Percentiles rank a stretch among this genome's conserved stretches.
Evolutionary conservation across 1,140 invertebrate species (phyloP).

Genomic region (Diabrotica undecimpunctata): DNA sequence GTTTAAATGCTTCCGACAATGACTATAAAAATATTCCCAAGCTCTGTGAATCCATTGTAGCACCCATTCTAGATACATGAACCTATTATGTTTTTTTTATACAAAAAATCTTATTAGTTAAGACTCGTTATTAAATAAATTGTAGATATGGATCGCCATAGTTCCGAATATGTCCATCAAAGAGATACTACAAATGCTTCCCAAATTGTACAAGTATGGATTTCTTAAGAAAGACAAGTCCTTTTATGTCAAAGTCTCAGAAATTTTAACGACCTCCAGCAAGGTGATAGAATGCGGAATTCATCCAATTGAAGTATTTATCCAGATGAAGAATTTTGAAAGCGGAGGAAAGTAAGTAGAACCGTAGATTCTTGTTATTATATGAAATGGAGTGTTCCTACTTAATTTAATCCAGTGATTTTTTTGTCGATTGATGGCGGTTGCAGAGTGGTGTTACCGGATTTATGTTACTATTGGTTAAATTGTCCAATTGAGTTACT

Average conservation of each 20-base stretch:
- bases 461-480: too few species aligned
- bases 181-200: constrained; percentile 34
- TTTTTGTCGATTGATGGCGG: constrained; percentile 1
- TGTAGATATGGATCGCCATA: constrained; percentile 39
- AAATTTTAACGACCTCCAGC: constrained; percentile 48
- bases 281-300: constrained; percentile 51
- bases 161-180: constrained; percentile 36
- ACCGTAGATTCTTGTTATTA: too few species aligned
- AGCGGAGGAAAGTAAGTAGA: constrained; percentile 51
- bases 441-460: too few species aligned
- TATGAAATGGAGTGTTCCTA: too few species aligned
- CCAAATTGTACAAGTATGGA: constrained; percentile 38
- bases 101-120: too few species aligned
- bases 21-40: too few species aligned
- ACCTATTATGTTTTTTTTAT: too few species aligned
- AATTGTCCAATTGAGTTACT: too few species aligned
- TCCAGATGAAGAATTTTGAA: constrained; percentile 56
- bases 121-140: background rate
- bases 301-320: constrained; percentile 58
- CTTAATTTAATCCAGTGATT: background rate
- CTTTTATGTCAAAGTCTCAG: constrained; percentile 46
- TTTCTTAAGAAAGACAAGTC: constrained; percentile 34
- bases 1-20: too few species aligned
- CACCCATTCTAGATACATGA: too few species aligned
- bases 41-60: too few species aligned